Base-by-base conservation (phyloP, 1,140 invertebrate genomes). In the Bombus superbus region DNA sequence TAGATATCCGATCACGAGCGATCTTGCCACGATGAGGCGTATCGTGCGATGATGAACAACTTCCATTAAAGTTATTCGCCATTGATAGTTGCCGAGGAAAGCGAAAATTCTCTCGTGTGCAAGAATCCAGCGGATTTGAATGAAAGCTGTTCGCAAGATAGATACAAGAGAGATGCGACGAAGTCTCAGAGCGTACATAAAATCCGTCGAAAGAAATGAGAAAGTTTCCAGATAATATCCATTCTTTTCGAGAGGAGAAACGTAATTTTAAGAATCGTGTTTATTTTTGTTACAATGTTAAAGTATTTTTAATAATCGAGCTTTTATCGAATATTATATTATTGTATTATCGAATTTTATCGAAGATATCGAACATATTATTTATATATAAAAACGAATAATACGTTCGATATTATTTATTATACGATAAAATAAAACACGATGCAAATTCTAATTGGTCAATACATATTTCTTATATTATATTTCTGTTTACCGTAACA, bases 21-120 rank as follows among this genome's bases (percentile, higher is more conserved):
- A 81, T 59, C 47, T n/a, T 40, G 18, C 47, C 79, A 35, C 35
- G 47, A 64, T 64, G 59, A 73, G 44, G 40, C 47, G 66, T 68
- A 59, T 71, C 64, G 53, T 13, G 76, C 59, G 73, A 53, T 59
- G 76, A 76, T 66, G 81, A 83, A 69, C 68, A 84, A 76, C 44
- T 85, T 74, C 77, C 47, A 74, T 88, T 73, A 71, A 88, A 80
- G 72, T 76, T 76, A 28, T 64, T 59, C 74, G 47, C 71, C 81
- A 53, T 47, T 32, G 64, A 28, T 25, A 44, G 35, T 74, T 40
- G 44, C n/a, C 22, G 69, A 32, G 32, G 15, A 73, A 57, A 73
- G 25, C 22, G 44, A 44, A 72, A 62, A 81, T 69, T 85, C 86
- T 85, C 86, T 68, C 73, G 18, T 1, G 13, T 44, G 64, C 22